These are phyloP conservation scores for Trematomus bernacchii DNA, from an alignment of 2,797 vertebrate species.

Conservation along the genomic window DNA sequence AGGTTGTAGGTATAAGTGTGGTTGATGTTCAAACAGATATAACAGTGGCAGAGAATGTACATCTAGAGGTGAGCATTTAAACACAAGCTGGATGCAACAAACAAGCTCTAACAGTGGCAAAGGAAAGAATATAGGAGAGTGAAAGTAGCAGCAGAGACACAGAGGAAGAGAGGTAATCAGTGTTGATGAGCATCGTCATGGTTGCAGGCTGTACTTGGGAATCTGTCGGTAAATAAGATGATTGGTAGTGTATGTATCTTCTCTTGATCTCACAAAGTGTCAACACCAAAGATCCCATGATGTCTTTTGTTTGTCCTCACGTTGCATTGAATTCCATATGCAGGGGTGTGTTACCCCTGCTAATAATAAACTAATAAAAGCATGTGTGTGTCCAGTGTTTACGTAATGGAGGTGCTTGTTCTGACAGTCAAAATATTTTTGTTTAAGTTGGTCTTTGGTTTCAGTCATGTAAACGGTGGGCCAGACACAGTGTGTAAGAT, in stretches of 20 bases:
- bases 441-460: slow-evolving; percentile 17
- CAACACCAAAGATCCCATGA: slow-evolving; percentile 1
- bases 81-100: neutral
- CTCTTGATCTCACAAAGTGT: slow-evolving; percentile 9
- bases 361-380: slow-evolving; percentile 7
- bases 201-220: slow-evolving; percentile 14
- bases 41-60: neutral
- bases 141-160: neutral
- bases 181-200: neutral
- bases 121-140: neutral
- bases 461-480: slow-evolving; percentile 2
- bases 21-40: neutral
- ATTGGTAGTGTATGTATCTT: neutral
- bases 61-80: neutral
- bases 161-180: neutral
- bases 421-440: slow-evolving; percentile 22
- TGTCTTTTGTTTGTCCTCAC: neutral
- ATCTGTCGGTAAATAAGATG: slow-evolving; percentile 7
- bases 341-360: slow-evolving; percentile 7
- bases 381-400: slow-evolving; percentile 4
- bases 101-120: neutral
- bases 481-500: neutral
- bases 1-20: neutral
- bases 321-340: slow-evolving; percentile 20
- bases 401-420: slow-evolving; percentile 1